A percentile compares a stretch with the other conserved stretches of the same genome.
These are phyloP conservation scores for Nemurella pictetii DNA, from an alignment of 2,888 invertebrate species.

Conservation along the genomic window DNA sequence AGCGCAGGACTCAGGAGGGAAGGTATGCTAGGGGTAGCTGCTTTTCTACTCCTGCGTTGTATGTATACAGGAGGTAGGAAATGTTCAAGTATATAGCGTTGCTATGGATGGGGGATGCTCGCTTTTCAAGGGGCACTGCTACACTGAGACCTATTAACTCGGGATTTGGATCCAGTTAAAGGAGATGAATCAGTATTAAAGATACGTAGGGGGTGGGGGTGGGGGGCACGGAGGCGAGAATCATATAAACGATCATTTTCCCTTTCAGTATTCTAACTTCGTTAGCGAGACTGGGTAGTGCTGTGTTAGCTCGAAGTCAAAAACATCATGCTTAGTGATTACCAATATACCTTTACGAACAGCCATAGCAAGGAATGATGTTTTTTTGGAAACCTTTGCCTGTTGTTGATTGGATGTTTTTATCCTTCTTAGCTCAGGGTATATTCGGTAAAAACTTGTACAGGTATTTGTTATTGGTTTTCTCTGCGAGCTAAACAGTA, in stretches of 20 bases:
- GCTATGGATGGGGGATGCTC: slow-evolving; percentile 14
- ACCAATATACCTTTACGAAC: neutral
- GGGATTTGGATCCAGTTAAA: slow-evolving; percentile 25
- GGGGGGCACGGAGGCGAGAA: neutral
- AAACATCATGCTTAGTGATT: slow-evolving; percentile 12
- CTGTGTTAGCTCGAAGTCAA: neutral
- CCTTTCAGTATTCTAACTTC: slow-evolving; percentile 22
- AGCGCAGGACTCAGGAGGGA: neutral
- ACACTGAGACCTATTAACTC: slow-evolving; percentile 24
- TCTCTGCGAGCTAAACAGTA: neutral
- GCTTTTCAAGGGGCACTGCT: slow-evolving; percentile 25
- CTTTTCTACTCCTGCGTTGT: neutral
- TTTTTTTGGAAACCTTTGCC: too few relatives aligned
- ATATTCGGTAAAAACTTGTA: slow-evolving; percentile 1
- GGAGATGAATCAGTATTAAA: slow-evolving; percentile 29
- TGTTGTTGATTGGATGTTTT: neutral
- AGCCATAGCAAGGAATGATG: neutral
- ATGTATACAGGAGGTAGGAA: neutral
- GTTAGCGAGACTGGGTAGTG: neutral
- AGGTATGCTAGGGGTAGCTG: neutral
- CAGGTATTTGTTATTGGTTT: slow-evolving; percentile 7
- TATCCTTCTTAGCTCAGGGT: neutral
- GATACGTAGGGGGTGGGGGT: neutral
- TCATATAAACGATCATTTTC: slow-evolving; percentile 18
- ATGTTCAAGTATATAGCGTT: slow-evolving; percentile 11